Evolutionary conservation across 2,888 invertebrate species (phyloP).

Genomic region (Archips crataeganus): DNA sequence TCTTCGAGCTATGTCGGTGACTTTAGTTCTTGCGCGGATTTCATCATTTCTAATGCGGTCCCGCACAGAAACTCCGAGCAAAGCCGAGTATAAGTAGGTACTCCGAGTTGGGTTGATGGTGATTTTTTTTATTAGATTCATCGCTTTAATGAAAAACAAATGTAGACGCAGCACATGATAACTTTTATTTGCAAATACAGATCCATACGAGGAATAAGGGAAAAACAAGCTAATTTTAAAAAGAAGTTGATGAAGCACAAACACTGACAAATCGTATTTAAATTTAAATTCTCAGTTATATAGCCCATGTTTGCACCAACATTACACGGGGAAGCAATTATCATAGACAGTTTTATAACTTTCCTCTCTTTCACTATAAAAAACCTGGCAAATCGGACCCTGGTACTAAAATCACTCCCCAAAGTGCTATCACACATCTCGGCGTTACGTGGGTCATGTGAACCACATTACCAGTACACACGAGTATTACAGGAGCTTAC

Average conservation of each 20-base stretch:
- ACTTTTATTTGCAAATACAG: too few species aligned
- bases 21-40: too few species aligned
- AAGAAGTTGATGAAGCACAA: background rate
- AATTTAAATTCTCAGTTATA: background rate
- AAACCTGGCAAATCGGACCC: constrained; percentile 5
- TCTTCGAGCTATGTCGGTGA: too few species aligned
- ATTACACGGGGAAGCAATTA: constrained; percentile 9
- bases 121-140: too few species aligned
- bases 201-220: too few species aligned
- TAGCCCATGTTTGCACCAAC: background rate
- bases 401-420: constrained; percentile 16
- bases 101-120: too few species aligned
- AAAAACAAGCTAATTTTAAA: too few species aligned
- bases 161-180: too few species aligned
- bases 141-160: too few species aligned
- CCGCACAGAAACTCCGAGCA: too few species aligned
- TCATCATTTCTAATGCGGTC: too few species aligned
- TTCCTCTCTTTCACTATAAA: constrained; percentile 12
- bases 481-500: background rate
- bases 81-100: too few species aligned
- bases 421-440: constrained; percentile 20
- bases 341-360: constrained; percentile 4
- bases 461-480: background rate
- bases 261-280: background rate
- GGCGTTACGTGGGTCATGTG: constrained; percentile 9